Evolutionary conservation across 1,140 invertebrate genomes (phyloP).

Genomic region (Zaprionus tsacasi): DNA sequence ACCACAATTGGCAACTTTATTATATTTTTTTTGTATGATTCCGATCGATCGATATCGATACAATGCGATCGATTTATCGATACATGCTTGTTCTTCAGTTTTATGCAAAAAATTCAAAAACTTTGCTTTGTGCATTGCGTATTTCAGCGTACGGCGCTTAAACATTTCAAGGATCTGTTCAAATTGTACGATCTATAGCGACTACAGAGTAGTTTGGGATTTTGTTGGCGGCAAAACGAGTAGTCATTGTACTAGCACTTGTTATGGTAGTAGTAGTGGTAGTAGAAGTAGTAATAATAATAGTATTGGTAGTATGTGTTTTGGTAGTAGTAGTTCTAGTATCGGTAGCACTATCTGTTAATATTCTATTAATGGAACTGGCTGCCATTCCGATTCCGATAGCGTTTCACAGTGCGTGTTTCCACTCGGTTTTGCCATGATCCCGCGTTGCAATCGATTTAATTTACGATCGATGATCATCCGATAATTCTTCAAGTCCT

Average conservation of each 20-base stretch:
- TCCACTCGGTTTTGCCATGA: constrained; percentile 13
- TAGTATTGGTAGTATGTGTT: constrained; percentile 4
- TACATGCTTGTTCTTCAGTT: constrained; percentile 55
- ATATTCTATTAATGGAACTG: constrained; percentile 2
- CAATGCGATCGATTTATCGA: constrained; percentile 10
- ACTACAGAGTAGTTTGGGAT: constrained; percentile 61
- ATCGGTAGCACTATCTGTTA: constrained; percentile 42
- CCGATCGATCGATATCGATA: constrained; percentile 38
- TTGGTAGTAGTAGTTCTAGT: constrained; percentile 32
- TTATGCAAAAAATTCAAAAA: constrained; percentile 83
- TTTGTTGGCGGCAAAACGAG: constrained; percentile 40
- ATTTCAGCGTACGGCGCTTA: constrained; percentile 44
- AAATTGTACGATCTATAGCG: constrained; percentile 60
- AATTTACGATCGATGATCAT: constrained; percentile 19
- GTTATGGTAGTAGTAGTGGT: constrained; percentile 45
- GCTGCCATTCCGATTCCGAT: constrained; percentile 4
- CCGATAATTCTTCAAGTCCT: constrained; percentile 23
- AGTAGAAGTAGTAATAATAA: constrained; percentile 12
- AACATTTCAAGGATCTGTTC: constrained; percentile 80
- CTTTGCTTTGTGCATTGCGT: constrained; percentile 31
- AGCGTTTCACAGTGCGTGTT: constrained; percentile 17
- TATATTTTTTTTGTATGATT: constrained; percentile 23
- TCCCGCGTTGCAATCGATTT: constrained; percentile 42
- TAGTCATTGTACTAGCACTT: constrained; percentile 40
- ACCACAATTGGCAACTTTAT: constrained; percentile 74